Evolutionary conservation across 1,140 invertebrate species (phyloP).

Genomic region (Ips typographus): DNA sequence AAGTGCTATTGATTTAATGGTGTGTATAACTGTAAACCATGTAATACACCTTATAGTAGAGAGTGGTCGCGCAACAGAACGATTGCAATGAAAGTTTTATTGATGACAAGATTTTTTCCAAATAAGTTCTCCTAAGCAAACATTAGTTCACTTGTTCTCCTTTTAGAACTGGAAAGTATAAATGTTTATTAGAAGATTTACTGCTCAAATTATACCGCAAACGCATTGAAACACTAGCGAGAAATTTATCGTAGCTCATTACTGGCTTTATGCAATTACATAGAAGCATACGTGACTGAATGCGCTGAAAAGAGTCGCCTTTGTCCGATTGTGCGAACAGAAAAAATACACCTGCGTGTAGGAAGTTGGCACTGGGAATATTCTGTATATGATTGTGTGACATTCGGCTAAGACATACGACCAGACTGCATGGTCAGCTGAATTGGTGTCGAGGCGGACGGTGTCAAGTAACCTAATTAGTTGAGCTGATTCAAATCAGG

Average conservation of each 20-base stretch:
- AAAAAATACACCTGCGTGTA: conserved; percentile 30
- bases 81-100: no score
- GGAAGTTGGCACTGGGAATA: conserved; percentile 22
- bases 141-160: background rate
- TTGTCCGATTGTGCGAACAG: conserved; percentile 28
- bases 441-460: conserved; percentile 7
- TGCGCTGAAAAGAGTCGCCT: conserved; percentile 25
- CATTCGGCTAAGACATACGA: conserved; percentile 19
- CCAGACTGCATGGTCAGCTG: conserved; percentile 29
- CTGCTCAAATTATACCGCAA: conserved; percentile 27
- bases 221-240: conserved; percentile 27
- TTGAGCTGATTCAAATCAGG: background rate
- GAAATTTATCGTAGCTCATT: conserved; percentile 32
- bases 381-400: conserved; percentile 13
- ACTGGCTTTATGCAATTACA: conserved; percentile 33
- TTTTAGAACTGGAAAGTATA: background rate
- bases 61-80: no score
- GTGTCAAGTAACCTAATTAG: conserved; percentile 24
- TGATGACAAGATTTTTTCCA: no score
- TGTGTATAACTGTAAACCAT: no score
- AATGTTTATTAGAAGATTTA: conserved; percentile 30
- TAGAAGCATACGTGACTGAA: conserved; percentile 33
- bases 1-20: no score
- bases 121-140: background rate
- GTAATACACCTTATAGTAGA: no score